Evolutionary conservation across 2,797 vertebrate species (phyloP).

Genomic region (Glossophaga mutica): DNA sequence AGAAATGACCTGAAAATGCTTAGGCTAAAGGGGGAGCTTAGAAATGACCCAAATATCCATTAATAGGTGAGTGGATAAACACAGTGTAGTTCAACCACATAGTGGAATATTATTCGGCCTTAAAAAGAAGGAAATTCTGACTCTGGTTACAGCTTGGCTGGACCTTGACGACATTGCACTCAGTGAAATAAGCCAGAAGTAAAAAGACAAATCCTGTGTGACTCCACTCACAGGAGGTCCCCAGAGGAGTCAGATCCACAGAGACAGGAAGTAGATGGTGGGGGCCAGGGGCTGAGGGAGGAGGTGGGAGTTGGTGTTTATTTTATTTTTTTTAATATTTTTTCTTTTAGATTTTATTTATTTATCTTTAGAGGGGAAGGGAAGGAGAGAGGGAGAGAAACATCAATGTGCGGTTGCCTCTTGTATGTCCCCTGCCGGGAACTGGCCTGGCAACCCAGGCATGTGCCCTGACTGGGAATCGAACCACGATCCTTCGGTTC

Average conservation of each 20-base stretch:
- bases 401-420: too few species aligned
- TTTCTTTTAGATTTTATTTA: too few species aligned
- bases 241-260: not conserved
- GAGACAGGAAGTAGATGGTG: not conserved
- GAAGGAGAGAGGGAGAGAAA: too few species aligned
- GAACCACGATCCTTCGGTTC: too few species aligned
- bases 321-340: too few species aligned
- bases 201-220: not conserved
- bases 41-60: not conserved
- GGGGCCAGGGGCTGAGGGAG: not conserved
- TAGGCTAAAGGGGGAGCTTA: not conserved
- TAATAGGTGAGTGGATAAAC: rapidly evolving
- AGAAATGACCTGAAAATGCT: not conserved
- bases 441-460: too few species aligned
- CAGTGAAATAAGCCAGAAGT: not conserved
- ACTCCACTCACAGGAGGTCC: not conserved
- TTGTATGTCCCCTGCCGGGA: too few species aligned
- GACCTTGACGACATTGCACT: not conserved
- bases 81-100: rapidly evolving
- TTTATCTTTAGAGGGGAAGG: too few species aligned
- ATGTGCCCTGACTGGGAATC: too few species aligned
- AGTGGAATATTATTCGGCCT: not conserved
- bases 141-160: not conserved
- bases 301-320: not conserved
- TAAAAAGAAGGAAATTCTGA: not conserved